Conservation (phyloP, 2,888 invertebrate species). For the Himalopsyche japonica region DNA sequence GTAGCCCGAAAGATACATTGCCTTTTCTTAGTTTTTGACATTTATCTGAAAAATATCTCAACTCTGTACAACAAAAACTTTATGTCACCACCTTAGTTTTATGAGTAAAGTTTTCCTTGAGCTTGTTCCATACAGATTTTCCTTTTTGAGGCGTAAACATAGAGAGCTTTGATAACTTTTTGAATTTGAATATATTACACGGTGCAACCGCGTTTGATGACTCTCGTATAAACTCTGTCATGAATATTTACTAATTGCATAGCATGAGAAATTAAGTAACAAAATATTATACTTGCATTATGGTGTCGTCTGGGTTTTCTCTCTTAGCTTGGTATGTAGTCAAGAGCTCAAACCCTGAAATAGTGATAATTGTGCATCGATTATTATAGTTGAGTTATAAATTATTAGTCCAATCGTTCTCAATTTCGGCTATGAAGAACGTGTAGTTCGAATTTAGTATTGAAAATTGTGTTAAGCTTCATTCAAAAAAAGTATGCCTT, state of each 20-base stretch:
- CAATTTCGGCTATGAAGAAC: too few relatives aligned
- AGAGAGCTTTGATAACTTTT: background rate
- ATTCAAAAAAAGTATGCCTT: too few relatives aligned
- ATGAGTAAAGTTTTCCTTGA: background rate
- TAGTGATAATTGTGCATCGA: too few relatives aligned
- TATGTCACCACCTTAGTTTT: background rate
- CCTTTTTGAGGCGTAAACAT: background rate
- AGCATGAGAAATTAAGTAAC: background rate
- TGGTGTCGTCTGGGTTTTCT: too few relatives aligned
- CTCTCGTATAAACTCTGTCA: background rate
- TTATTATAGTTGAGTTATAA: too few relatives aligned
- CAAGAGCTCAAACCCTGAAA: too few relatives aligned
- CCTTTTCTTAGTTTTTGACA: background rate
- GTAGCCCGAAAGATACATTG: background rate
- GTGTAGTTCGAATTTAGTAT: too few relatives aligned
- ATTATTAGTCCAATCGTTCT: too few relatives aligned
- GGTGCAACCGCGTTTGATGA: background rate
- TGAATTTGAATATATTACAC: background rate
- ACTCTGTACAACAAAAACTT: slow-evolving; percentile 1
- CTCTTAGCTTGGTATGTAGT: too few relatives aligned
- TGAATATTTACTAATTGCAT: background rate
- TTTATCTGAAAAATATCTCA: slow-evolving; percentile 3
- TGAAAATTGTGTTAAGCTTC: too few relatives aligned
- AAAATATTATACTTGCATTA: too few relatives aligned
- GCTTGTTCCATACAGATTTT: background rate